Percentiles rank a stretch among this genome's conserved stretches.
Conservation (phyloP, 2,888 invertebrate species). For the Ptilodon capucinus region DNA sequence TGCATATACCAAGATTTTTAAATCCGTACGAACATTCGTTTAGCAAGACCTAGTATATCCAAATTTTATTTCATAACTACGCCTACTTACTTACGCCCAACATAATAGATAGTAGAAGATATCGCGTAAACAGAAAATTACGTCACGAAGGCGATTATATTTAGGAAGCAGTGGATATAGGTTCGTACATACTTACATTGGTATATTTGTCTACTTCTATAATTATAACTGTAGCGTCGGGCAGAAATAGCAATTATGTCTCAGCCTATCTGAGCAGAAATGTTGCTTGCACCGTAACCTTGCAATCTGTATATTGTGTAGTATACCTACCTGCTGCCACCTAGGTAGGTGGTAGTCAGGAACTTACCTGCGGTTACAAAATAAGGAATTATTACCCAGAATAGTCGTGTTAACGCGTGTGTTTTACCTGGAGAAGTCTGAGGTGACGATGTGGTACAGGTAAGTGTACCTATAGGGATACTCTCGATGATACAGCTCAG, state of each 20-base stretch:
- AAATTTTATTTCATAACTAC: neutral
- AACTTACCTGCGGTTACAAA: neutral
- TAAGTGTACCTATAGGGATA: too few species aligned
- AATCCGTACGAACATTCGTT: neutral
- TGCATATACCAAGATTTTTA: neutral
- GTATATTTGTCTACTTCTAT: constrained; percentile 58
- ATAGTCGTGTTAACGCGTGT: too few species aligned
- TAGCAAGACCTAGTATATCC: neutral
- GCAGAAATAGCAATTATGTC: constrained; percentile 51
- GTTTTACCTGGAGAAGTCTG: too few species aligned
- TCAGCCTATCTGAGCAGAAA: constrained; percentile 26
- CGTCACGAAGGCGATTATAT: constrained; percentile 52
- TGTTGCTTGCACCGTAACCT: constrained; percentile 14
- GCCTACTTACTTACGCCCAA: neutral
- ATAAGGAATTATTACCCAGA: neutral
- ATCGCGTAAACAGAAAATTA: constrained; percentile 39
- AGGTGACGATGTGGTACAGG: too few species aligned
- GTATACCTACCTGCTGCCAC: neutral
- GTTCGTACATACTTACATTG: constrained; percentile 35
- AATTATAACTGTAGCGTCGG: constrained; percentile 59
- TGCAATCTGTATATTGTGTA: constrained; percentile 2
- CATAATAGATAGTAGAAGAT: constrained; percentile 3
- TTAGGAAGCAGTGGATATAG: constrained; percentile 41
- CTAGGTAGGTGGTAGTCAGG: neutral
- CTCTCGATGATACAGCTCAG: too few species aligned